Base-by-base conservation (phyloP, 2,888 invertebrate genomes). In the Hirtodrosophila alboralis region DNA sequence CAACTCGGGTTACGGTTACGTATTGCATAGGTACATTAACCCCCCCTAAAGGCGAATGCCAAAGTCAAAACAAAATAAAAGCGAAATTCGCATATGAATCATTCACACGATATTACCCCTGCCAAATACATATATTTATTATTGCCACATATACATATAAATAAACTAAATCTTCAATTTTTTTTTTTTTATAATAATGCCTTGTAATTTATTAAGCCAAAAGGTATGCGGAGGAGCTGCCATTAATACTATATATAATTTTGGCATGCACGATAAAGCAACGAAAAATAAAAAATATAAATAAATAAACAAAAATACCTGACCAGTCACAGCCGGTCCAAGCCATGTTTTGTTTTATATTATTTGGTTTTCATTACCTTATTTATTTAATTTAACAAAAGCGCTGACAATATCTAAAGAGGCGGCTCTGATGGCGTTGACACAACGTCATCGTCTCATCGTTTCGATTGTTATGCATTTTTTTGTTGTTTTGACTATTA, bases 51-150 rank as follows among this genome's bases (percentile, higher is more conserved):
- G 23, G 33, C 68, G 78, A 77, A 77, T 62, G 59, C 23, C 74
- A 51, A 67, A 65, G 54, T 54, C 80, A 84, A 85, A 85, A 83
- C 75, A 85, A 68, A 69, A 58, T 59, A 58, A 49, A 65, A 63
- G 62, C 81, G 51, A 75, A 78, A 78, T 61, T 62, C 34, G 57
- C 67, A 53, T 54, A 66, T 79, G 75, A 85, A 43, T 83, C 86
- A 85, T 56, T 28, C 67, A 34, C 48, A 58, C 49, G 38, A 77
- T 61, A 77, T 57, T 51, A 23, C 8, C 26, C 27, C 27, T 8
- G 7, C 3, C n/a, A 48, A 21, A 18, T 13, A 48, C 7, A 40
- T 31, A 28, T 31, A 34, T n/a, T n/a, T n/a, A n/a, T n/a, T n/a
- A n/a, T 62, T 27, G 44, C 41, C 28, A 58, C 34, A 75, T 44